Conservation (phyloP, 2,888 invertebrate genomes). For the Machimus atricapillus region DNA sequence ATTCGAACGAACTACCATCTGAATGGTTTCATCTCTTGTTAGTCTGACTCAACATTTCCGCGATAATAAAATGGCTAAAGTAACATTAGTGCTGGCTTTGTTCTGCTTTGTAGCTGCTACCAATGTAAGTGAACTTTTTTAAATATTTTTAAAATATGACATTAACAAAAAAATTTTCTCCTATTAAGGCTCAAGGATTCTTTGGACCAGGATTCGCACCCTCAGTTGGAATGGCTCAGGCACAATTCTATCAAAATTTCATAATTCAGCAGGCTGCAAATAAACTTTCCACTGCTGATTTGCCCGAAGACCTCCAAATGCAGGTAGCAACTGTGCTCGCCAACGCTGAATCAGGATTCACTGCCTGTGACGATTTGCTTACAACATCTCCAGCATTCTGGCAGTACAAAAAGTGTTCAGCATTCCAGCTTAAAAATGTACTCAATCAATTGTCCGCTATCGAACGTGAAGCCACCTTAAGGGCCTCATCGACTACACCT, state of each 20-base stretch:
- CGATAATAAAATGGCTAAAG: neutral
- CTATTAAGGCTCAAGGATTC: constrained; percentile 9
- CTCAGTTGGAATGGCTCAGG: neutral
- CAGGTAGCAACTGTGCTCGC: neutral
- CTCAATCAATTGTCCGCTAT: constrained; percentile 11
- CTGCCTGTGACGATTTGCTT: constrained; percentile 26
- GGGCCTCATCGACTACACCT: neutral
- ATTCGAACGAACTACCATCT: constrained; percentile 17
- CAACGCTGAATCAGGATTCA: constrained; percentile 18
- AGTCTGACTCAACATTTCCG: neutral
- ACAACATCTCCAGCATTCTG: neutral
- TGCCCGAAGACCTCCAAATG: constrained; percentile 25
- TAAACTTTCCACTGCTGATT: constrained; percentile 1
- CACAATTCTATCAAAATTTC: constrained; percentile 16
- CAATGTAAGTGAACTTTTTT: constrained; percentile 1
- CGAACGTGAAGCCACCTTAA: constrained; percentile 15
- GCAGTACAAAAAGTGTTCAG: constrained; percentile 24
- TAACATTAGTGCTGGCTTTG: neutral
- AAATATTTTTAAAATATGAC: neutral
- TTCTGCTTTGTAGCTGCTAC: neutral
- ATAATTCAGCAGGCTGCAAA: constrained; percentile 22
- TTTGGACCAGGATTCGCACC: neutral
- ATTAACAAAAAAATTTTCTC: neutral
- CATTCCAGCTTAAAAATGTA: constrained; percentile 14
- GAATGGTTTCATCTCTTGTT: neutral